Evolutionary conservation across 2,888 invertebrate species (phyloP).

Genomic region (Hydropsyche betteni): DNA sequence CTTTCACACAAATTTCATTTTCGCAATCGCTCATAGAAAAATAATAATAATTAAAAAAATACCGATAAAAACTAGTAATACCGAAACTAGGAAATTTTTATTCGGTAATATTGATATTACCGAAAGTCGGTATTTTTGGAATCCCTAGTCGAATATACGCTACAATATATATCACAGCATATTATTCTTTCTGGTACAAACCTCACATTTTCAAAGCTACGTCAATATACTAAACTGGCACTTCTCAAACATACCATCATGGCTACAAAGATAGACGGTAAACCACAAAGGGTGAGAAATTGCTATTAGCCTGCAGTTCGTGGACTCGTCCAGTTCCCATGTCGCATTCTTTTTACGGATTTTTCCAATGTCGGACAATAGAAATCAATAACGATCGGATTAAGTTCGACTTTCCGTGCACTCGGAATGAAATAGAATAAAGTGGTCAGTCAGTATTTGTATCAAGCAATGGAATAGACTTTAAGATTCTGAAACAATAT

Average conservation of each 20-base stretch:
- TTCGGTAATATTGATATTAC: too few relatives aligned
- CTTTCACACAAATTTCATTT: too few relatives aligned
- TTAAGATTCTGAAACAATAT: background rate
- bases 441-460: background rate
- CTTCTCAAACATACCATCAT: background rate
- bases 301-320: constrained; percentile 12
- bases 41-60: too few relatives aligned
- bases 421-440: background rate
- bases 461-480: background rate
- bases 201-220: background rate
- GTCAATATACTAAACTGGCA: too few relatives aligned
- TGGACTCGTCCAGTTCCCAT: background rate
- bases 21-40: too few relatives aligned
- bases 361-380: constrained; percentile 1
- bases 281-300: constrained; percentile 21
- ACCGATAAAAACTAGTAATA: too few relatives aligned
- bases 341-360: background rate
- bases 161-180: background rate
- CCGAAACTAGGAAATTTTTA: too few relatives aligned
- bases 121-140: too few relatives aligned
- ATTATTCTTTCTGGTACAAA: background rate
- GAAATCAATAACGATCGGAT: constrained; percentile 16
- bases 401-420: background rate
- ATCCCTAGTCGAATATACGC: too few relatives aligned
- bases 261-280: background rate